Conservation (phyloP, 2,797 vertebrate genomes). For the Synanceia verrucosa region DNA sequence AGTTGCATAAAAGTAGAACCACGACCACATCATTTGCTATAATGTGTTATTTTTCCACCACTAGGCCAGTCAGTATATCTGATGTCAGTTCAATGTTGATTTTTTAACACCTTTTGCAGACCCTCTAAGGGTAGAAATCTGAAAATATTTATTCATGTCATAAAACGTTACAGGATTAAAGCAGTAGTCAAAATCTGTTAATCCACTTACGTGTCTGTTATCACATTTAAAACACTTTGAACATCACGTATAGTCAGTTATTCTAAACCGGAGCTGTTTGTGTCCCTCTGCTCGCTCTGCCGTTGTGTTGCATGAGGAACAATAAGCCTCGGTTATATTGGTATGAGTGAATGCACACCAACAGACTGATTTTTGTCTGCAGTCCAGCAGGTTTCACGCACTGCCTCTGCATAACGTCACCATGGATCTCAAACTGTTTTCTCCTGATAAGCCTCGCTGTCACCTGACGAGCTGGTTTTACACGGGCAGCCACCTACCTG, state of each 20-base stretch:
- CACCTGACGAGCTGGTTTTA: constrained; percentile 17
- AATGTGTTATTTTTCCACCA: no score
- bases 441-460: constrained; percentile 20
- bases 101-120: no score
- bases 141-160: no score
- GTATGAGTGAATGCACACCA: constrained; percentile 63
- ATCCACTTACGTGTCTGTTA: not conserved
- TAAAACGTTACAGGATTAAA: no score
- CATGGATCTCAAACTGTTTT: constrained; percentile 38
- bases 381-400: constrained; percentile 49
- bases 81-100: no score
- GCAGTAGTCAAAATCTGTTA: not conserved
- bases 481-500: not conserved
- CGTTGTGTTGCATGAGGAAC: constrained; percentile 33
- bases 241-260: not conserved
- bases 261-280: not conserved
- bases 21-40: no score
- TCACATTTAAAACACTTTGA: not conserved
- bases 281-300: constrained; percentile 25
- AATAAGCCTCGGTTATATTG: constrained; percentile 52
- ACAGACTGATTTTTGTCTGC: constrained; percentile 53
- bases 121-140: no score
- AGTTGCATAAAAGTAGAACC: no score
- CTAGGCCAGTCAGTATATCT: no score
- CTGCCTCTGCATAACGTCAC: constrained; percentile 52